These are phyloP conservation scores for Sinella curviseta DNA, from an alignment of 1,140 invertebrate genomes.

Conservation along the genomic window DNA sequence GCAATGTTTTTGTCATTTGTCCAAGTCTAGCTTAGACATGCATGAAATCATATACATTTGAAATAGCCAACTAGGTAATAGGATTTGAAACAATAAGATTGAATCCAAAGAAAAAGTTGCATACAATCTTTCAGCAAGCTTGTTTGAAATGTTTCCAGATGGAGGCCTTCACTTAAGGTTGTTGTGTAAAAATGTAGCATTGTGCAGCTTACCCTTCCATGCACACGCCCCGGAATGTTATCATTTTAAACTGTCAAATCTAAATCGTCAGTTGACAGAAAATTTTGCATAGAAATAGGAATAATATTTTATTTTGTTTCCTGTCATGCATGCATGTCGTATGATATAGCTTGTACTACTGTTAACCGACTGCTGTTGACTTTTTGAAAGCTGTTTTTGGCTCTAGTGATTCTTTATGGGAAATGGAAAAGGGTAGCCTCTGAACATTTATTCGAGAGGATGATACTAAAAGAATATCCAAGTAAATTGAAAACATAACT, in stretches of 20 bases:
- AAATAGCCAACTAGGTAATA: too few species aligned
- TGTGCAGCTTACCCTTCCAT: neutral
- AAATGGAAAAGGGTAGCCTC: neutral
- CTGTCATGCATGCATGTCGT: neutral
- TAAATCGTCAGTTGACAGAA: constrained; percentile 25
- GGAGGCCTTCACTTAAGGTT: too few species aligned
- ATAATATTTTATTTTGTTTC: constrained; percentile 22
- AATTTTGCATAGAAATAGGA: constrained; percentile 34
- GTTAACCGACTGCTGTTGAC: constrained; percentile 1
- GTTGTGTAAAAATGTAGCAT: too few species aligned
- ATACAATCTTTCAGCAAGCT: too few species aligned
- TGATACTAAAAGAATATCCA: too few species aligned
- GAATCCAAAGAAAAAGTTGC: too few species aligned
- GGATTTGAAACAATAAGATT: too few species aligned
- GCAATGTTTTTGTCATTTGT: constrained; percentile 44
- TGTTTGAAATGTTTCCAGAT: too few species aligned
- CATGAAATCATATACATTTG: neutral
- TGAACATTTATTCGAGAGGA: too few species aligned
- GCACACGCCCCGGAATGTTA: constrained; percentile 13
- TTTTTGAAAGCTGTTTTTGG: neutral
- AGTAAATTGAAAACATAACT: too few species aligned
- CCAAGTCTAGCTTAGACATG: neutral
- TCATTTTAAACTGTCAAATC: constrained; percentile 28
- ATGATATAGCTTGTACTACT: neutral
- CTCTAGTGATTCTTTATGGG: too few species aligned